Conservation (phyloP, 2,797 vertebrate genomes). For the Zenarchopterus dispar region DNA sequence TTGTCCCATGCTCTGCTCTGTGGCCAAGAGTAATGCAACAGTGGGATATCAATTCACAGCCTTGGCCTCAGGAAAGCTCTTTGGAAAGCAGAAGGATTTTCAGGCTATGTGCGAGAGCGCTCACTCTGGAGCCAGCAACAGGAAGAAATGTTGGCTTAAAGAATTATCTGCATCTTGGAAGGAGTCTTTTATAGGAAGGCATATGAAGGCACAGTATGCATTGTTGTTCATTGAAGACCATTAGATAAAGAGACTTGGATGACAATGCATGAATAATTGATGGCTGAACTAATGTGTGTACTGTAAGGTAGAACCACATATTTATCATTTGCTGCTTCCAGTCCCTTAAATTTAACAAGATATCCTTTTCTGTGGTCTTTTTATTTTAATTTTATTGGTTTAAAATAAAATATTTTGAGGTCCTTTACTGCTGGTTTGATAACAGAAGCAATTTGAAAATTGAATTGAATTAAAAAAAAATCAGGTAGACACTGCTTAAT, state of each 20-base stretch:
- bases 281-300: conserved; percentile 22
- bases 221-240: conserved; percentile 39
- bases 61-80: conserved; percentile 75
- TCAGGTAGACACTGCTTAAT: too few relatives aligned
- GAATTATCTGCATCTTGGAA: conserved; percentile 45
- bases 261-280: conserved; percentile 36
- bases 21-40: conserved; percentile 75
- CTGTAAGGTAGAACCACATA: conserved; percentile 1
- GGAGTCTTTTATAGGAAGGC: conserved; percentile 36
- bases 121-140: conserved; percentile 49
- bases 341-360: not conserved
- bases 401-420: not conserved
- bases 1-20: conserved; percentile 59
- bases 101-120: conserved; percentile 57
- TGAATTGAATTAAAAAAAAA: too few relatives aligned
- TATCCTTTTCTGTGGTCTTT: not conserved
- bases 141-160: conserved; percentile 43
- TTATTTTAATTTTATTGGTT: not conserved
- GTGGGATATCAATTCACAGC: conserved; percentile 78
- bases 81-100: conserved; percentile 75
- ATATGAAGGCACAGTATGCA: conserved; percentile 21
- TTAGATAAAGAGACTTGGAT: conserved; percentile 36
- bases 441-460: too few relatives aligned
- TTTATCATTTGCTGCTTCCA: conserved; percentile 10
- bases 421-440: too few relatives aligned